These are phyloP conservation scores for Crenichthys baileyi DNA, from an alignment of 2,797 vertebrate species.

Conservation along the genomic window DNA sequence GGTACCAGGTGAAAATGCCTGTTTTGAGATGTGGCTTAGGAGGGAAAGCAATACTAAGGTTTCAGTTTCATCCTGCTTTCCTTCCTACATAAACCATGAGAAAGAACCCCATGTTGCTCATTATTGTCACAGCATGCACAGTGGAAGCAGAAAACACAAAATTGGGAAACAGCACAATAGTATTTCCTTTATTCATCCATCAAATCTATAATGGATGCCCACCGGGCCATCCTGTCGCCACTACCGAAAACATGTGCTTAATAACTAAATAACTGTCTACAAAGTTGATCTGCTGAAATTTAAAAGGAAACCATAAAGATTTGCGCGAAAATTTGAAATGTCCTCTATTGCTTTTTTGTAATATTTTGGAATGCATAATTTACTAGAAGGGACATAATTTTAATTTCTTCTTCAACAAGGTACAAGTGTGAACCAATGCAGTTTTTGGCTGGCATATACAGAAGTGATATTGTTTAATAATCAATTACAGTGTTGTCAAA, in stretches of 20 bases:
- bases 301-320: neutral
- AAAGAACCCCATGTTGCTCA: too few species aligned
- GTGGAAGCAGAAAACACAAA: neutral
- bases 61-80: too few species aligned
- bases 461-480: neutral
- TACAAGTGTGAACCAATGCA: neutral
- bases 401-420: neutral
- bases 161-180: neutral
- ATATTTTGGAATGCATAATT: neutral
- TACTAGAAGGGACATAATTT: neutral
- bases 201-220: neutral
- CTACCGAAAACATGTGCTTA: too few species aligned
- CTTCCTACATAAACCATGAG: too few species aligned
- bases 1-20: too few species aligned
- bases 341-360: neutral
- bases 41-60: too few species aligned
- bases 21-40: too few species aligned
- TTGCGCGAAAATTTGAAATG: neutral
- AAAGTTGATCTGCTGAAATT: neutral
- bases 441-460: too few species aligned
- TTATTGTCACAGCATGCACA: too few species aligned
- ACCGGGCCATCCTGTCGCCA: too few species aligned
- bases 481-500: neutral
- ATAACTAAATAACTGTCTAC: too few species aligned
- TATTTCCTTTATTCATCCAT: neutral